These are phyloP conservation scores for Aplidium turbinatum DNA, from an alignment of 23 tunicate species.

Conservation along the genomic window DNA sequence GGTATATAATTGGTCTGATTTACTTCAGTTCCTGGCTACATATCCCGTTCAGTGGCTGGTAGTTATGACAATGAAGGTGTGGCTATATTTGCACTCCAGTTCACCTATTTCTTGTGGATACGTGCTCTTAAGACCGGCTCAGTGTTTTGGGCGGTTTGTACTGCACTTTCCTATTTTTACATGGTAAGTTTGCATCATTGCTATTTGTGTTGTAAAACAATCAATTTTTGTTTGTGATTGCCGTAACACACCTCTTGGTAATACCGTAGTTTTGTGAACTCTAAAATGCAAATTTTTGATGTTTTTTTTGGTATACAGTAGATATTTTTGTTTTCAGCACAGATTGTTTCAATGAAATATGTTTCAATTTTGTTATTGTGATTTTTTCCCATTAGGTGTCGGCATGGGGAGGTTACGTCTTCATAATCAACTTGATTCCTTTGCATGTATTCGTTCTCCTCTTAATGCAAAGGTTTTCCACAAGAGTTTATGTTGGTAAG, in stretches of 20 bases:
- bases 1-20: too few species aligned
- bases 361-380: background rate
- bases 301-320: background rate
- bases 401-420: conserved; percentile 99
- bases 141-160: conserved; percentile 93
- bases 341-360: background rate
- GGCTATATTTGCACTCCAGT: conserved; percentile 95
- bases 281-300: background rate
- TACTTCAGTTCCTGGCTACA: conserved; percentile 94
- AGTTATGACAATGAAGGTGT: conserved; percentile 99
- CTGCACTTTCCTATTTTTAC: conserved; percentile 96
- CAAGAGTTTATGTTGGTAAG: conserved; percentile 87
- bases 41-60: conserved; percentile 98
- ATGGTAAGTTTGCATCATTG: conserved; percentile 65
- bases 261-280: background rate
- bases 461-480: conserved; percentile 91
- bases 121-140: conserved; percentile 89
- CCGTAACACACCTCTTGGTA: too few species aligned
- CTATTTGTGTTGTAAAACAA: background rate
- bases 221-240: background rate
- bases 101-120: conserved; percentile 92
- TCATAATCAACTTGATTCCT: conserved; percentile 96
- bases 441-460: conserved; percentile 89
- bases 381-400: conserved; percentile 67
- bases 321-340: background rate